Base-by-base conservation (phyloP, 2,888 invertebrate species). In the Polyommatus iphigenia region DNA sequence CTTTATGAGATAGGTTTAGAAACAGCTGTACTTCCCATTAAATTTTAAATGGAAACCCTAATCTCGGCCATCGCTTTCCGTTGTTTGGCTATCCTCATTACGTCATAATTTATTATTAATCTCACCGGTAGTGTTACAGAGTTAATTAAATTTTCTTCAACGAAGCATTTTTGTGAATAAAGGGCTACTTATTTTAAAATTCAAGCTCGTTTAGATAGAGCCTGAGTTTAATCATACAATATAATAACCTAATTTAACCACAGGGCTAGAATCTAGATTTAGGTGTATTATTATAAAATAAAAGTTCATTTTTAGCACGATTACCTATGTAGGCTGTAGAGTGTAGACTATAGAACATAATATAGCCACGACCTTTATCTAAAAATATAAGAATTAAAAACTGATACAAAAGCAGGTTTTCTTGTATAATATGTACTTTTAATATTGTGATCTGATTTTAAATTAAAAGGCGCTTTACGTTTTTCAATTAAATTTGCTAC, bases 121-220 rank as follows among this genome's bases (percentile, higher is more conserved):
- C 50, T 75, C 50, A 75, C 75, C 75, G 18, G 54, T 50, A 75
- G 54, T 75, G 75, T 75, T 75, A 5, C 18, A 29, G 29, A 18
- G 18, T 29, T 75, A 75, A 75, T 75, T 75, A 75, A 75, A 75
- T 75, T 75, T 75, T 32, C 75, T 75, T 75, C 18, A 15, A 54
- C 29, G 7, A 32, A 29, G 6, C 24, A 75, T 75, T 50, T 54
- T 50, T 54, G 46, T 20, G 10, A 73, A 24, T 73, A 24, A 73
- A 41, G 46, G 50, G 15, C 73, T 24, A 24, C 29, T 46, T 50
- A 46, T 13, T 62, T 24, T 20, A 62, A 62, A 59, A 24, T 24
- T 62, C 20, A 10, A 24, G 62, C 62, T 62, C 24, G 8, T 62
- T 62, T 24, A 29, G 67, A 13, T 20, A 18, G 3, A 67, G 29